Base-by-base conservation (phyloP, 2,888 invertebrate genomes). In the Cancer borealis region DNA sequence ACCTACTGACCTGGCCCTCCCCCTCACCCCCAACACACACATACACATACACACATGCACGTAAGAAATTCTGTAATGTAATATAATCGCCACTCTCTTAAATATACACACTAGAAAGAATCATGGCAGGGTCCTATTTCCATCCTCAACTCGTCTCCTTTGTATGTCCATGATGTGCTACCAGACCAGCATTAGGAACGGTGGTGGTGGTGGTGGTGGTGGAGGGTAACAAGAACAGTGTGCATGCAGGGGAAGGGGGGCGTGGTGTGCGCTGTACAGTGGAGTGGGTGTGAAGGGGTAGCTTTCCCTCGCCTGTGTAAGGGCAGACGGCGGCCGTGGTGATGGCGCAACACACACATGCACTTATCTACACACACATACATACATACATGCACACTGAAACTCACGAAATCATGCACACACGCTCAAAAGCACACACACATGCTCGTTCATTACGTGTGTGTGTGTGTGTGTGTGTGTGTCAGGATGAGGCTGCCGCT, bases 271-370 rank as follows among this genome's bases (percentile, higher is more conserved):
- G 73, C n/a, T 21, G 26, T 73, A 21, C 73, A 73, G 73, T 26
- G 26, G 8, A 73, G 73, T 26, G 26, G 8, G n/a, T 73, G 73
- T 73, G 73, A 73, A 26, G 6, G 26, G 73, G 26, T 73, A n/a
- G 26, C 73, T 73, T 73, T 73, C 73, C 73, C 73, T n/a, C 73
- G 73, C 73, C 4, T 73, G 73, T 73, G 73, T 73, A 73, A 73
- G 73, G 73, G 73, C 73, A 73, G 26, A 73, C 26, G 73, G 73
- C 73, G 73, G 26, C 73, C 73, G 73, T 26, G 73, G 73, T 73
- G 73, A 73, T 73, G 26, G 73, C n/a, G 73, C 73, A 73, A 84
- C 84, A 84, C 84, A 84, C 84, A 84, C 84, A 84, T 14, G 39
- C 84, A 84, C 84, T 39, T 39, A 84, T 39, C 30, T 39, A 84